These are phyloP conservation scores for Coturnix japonica DNA, from an alignment of 2,113 vertebrate genomes.

Conservation along the genomic window DNA sequence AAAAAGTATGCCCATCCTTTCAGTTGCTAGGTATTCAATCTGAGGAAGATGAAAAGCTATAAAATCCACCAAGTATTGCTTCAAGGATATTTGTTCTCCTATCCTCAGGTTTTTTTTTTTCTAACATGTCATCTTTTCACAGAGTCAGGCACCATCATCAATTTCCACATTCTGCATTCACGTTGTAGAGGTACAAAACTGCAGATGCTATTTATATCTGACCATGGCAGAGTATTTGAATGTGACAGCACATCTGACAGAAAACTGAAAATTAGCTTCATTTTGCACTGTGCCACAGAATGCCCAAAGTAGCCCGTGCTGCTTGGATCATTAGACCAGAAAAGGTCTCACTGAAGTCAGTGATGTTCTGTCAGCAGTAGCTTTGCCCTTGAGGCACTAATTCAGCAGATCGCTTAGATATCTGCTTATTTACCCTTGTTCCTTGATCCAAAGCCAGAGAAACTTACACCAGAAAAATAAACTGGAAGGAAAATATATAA, in stretches of 20 bases:
- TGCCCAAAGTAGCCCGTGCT: neutral
- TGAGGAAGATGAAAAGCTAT: neutral
- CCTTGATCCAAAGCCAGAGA: neutral
- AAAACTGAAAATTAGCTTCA: neutral
- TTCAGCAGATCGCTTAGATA: neutral
- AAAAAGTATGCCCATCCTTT: neutral
- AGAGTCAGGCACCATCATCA: neutral
- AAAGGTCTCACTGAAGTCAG: neutral
- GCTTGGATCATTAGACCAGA: neutral
- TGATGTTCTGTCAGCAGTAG: neutral
- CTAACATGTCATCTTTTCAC: neutral
- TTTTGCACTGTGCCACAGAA: neutral
- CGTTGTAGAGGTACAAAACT: neutral
- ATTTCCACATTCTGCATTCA: neutral
- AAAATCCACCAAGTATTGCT: neutral
- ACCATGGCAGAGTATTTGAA: neutral
- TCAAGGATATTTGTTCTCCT: neutral
- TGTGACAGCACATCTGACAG: neutral
- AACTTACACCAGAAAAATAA: neutral
- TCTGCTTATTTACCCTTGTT: neutral
- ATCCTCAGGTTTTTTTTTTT: neutral
- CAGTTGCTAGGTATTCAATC: neutral
- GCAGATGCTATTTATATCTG: neutral
- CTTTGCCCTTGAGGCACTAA: neutral
- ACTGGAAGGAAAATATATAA: neutral